Percentiles rank a stretch among this genome's conserved stretches.
These are phyloP conservation scores for Mimas tiliae DNA, from an alignment of 2,888 invertebrate species.

Conservation along the genomic window DNA sequence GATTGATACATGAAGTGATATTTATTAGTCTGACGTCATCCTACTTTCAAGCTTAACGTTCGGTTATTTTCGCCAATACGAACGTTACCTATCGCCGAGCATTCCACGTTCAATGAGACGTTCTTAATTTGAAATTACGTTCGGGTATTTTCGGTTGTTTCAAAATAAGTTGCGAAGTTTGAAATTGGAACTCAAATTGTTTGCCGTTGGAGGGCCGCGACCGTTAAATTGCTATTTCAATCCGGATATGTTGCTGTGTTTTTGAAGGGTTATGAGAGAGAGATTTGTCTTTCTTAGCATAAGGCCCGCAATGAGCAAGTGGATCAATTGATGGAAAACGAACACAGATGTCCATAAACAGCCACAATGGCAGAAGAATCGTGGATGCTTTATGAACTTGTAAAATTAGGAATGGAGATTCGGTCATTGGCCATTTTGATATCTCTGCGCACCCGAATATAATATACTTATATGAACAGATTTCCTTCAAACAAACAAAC, in stretches of 20 bases:
- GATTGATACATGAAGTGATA: background rate
- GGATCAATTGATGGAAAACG: too few relatives aligned
- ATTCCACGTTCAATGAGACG: slow-evolving; percentile 24
- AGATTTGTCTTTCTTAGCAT: too few relatives aligned
- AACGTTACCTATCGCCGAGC: slow-evolving; percentile 13
- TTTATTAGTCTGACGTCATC: slow-evolving; percentile 10
- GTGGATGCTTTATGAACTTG: too few relatives aligned
- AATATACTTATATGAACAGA: too few relatives aligned
- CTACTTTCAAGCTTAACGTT: slow-evolving; percentile 1
- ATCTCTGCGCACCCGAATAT: too few relatives aligned
- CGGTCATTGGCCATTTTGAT: too few relatives aligned
- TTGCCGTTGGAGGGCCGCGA: background rate
- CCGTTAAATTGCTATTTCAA: background rate
- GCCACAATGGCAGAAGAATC: too few relatives aligned
- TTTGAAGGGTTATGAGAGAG: background rate
- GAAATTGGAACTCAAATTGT: slow-evolving; percentile 6
- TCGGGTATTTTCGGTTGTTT: slow-evolving; percentile 21
- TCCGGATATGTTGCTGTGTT: background rate
- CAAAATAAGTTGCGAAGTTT: slow-evolving; percentile 6
- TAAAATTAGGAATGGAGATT: too few relatives aligned
- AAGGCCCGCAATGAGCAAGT: background rate
- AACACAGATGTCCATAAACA: too few relatives aligned
- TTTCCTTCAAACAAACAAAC: too few relatives aligned
- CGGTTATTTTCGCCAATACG: slow-evolving; percentile 18
- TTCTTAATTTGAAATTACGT: slow-evolving; percentile 24